Evolutionary conservation across 2,888 invertebrate species (phyloP).

Genomic region (Conus canariensis): DNA sequence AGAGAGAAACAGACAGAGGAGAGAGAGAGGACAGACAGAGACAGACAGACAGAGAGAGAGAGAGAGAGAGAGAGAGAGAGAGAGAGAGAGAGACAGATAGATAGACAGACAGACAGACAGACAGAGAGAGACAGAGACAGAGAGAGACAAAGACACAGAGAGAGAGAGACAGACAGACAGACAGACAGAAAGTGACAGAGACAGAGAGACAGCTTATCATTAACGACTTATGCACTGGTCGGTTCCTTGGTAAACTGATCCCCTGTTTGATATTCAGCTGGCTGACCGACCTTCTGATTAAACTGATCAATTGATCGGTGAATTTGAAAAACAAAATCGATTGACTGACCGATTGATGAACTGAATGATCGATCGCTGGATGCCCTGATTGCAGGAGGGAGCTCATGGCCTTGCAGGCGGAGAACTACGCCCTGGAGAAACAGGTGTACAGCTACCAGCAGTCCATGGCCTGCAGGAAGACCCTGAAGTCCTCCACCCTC

Average conservation of each 20-base stretch:
- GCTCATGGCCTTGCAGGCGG: conserved; percentile 88
- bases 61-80: too few species aligned
- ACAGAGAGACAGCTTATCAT: too few species aligned
- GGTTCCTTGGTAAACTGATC: background rate
- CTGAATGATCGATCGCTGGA: background rate
- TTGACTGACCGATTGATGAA: background rate
- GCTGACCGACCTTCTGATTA: background rate
- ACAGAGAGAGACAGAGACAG: too few species aligned
- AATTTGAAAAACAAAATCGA: background rate
- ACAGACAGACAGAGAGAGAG: too few species aligned
- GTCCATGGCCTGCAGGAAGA: conserved; percentile 82
- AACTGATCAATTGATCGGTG: background rate
- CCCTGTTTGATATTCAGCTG: background rate
- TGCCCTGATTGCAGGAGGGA: conserved; percentile 83
- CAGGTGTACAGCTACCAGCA: conserved; percentile 91
- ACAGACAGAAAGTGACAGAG: too few species aligned
- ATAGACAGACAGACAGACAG: too few species aligned
- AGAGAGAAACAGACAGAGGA: too few species aligned
- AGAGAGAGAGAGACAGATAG: too few species aligned
- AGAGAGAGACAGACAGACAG: too few species aligned
- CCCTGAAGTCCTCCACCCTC: background rate
- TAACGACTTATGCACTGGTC: background rate
- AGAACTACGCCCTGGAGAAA: conserved; percentile 89
- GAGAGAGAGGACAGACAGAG: too few species aligned
- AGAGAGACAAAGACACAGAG: too few species aligned